phyloP scores from a whole-genome alignment of 35 echinoderm and acorn worm genomes.

The Eucidaris tribuloides region DNA sequence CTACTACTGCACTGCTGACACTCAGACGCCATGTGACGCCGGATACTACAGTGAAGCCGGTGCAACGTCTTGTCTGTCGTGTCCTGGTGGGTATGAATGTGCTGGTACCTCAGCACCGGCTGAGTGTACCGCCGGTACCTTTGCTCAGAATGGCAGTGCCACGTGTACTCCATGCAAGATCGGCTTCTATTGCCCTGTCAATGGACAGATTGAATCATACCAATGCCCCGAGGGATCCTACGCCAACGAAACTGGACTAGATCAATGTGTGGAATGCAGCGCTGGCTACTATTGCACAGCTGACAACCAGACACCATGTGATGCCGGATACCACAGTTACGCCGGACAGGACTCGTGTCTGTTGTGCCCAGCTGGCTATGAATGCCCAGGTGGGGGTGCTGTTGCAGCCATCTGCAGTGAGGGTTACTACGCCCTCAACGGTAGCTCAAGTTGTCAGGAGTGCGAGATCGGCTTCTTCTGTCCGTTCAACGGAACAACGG shows the following conservation, averaged over 20 bases:
- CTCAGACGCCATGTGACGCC: slow-evolving; percentile 36
- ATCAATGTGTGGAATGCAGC: slow-evolving; percentile 48
- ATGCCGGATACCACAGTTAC: slow-evolving; percentile 66
- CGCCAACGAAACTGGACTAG: not conserved
- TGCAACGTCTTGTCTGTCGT: slow-evolving; percentile 43
- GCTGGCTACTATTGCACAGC: slow-evolving; percentile 73
- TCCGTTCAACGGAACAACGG: slow-evolving; percentile 57
- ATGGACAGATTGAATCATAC: slow-evolving; percentile 37
- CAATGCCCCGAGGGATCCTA: slow-evolving; percentile 53
- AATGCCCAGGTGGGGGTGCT: slow-evolving; percentile 60
- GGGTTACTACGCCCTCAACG: slow-evolving; percentile 72
- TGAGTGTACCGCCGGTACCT: slow-evolving; percentile 46
- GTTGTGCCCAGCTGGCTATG: slow-evolving; percentile 79
- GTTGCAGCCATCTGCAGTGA: slow-evolving; percentile 29
- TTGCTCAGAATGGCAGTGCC: slow-evolving; percentile 77
- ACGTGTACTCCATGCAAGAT: slow-evolving; percentile 58
- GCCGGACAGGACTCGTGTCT: slow-evolving; percentile 55
- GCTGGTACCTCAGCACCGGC: slow-evolving; percentile 5
- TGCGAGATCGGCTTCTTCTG: slow-evolving; percentile 85
- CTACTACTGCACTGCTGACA: slow-evolving; percentile 66
- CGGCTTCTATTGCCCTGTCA: slow-evolving; percentile 62
- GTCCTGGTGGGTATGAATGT: slow-evolving; percentile 83
- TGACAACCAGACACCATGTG: slow-evolving; percentile 43
- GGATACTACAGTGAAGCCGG: slow-evolving; percentile 71
- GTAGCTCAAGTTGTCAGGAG: slow-evolving; percentile 58